phyloP scores from a whole-genome alignment of 2,113 vertebrate species.

The Leptodactylus fuscus region DNA sequence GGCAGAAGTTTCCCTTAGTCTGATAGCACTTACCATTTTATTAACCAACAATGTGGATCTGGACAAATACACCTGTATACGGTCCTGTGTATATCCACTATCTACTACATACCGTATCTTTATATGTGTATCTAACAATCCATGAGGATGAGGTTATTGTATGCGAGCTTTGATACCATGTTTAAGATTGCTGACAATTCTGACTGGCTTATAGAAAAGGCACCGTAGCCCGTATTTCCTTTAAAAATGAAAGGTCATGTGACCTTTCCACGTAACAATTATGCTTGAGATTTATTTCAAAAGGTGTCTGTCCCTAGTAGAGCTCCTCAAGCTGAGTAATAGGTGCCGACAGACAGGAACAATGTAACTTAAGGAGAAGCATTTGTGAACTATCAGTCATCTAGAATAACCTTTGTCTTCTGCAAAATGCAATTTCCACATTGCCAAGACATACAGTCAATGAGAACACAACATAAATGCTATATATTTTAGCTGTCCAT shows the following conservation, averaged over 20 bases:
- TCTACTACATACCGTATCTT: too few species aligned
- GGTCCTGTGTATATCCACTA: too few species aligned
- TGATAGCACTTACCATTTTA: too few species aligned
- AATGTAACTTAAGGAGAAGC: slow-evolving; percentile 32
- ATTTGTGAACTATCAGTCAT: slow-evolving; percentile 31
- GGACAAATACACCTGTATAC: too few species aligned
- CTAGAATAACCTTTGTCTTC: not conserved
- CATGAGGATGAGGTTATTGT: too few species aligned
- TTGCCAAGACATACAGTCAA: not conserved
- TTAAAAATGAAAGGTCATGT: too few species aligned
- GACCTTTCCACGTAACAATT: not conserved
- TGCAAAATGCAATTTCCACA: not conserved
- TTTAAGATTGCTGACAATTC: too few species aligned
- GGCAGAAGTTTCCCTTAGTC: not conserved
- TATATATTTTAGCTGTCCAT: not conserved
- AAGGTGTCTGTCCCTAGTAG: slow-evolving; percentile 19
- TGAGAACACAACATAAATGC: not conserved
- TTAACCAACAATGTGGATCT: too few species aligned
- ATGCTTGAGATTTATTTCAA: slow-evolving; percentile 27
- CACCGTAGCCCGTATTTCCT: too few species aligned
- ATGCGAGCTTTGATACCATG: too few species aligned
- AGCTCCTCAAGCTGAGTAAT: not conserved
- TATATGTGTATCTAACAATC: too few species aligned
- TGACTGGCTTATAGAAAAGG: too few species aligned
- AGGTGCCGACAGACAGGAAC: slow-evolving; percentile 27